Percentiles rank a stretch among this genome's conserved stretches.
phyloP scores from a whole-genome alignment of 2,797 vertebrate genomes.

The Pangasius macronema region DNA sequence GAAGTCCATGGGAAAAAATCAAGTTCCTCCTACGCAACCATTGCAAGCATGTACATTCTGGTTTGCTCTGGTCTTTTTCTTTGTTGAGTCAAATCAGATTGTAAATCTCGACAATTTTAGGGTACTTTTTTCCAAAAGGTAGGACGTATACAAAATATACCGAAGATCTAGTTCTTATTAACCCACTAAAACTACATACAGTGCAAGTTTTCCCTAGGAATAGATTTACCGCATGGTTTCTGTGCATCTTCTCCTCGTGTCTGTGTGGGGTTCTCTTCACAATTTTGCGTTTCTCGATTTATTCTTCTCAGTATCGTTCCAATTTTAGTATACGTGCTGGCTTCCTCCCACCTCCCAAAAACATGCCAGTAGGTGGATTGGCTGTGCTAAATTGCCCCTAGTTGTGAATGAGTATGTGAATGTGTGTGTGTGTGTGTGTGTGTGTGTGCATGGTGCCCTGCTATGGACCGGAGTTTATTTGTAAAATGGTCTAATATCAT shows the following conservation, averaged over 20 bases:
- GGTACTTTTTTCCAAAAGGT: no score
- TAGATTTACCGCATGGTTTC: neutral
- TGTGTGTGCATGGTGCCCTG: neutral
- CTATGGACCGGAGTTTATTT: neutral
- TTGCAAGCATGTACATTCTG: neutral
- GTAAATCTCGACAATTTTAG: neutral
- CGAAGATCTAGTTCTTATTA: neutral
- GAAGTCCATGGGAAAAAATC: constrained; percentile 18
- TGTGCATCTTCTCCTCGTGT: neutral
- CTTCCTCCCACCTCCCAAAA: neutral
- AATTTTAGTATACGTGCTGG: no score
- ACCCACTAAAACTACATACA: neutral
- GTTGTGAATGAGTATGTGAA: neutral
- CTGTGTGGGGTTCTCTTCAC: neutral
- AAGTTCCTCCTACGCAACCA: constrained; percentile 13
- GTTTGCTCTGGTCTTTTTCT: neutral
- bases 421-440: neutral
- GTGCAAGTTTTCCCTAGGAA: neutral
- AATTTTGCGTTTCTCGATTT: no score
- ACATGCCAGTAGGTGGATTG: neutral
- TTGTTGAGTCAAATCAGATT: neutral
- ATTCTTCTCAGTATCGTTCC: no score
- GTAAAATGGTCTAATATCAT: neutral
- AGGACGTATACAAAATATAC: neutral
- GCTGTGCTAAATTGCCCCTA: neutral